Conservation (phyloP, 2,888 invertebrate genomes). For the Spisula solida region DNA sequence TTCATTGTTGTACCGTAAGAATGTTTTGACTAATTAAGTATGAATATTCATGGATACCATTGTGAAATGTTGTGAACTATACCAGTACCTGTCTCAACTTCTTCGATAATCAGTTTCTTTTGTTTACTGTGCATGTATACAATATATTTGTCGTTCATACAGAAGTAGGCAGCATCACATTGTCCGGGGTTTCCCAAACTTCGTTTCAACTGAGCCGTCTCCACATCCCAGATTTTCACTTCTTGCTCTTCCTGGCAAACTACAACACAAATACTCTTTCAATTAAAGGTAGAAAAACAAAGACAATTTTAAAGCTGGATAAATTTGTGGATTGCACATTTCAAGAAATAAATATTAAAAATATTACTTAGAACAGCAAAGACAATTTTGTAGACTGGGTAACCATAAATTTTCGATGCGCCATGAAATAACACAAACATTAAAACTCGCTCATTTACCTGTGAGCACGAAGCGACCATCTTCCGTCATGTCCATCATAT, state of each 20-base stretch:
- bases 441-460: slow-evolving; percentile 48
- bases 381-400: too few species aligned
- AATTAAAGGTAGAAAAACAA: neutral
- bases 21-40: too few species aligned
- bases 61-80: too few species aligned
- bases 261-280: slow-evolving; percentile 28
- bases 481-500: slow-evolving; percentile 72
- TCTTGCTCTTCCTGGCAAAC: slow-evolving; percentile 59
- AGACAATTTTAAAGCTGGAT: too few species aligned
- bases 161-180: slow-evolving; percentile 57
- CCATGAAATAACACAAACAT: too few species aligned
- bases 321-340: too few species aligned
- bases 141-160: slow-evolving; percentile 55
- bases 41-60: too few species aligned
- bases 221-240: slow-evolving; percentile 60
- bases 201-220: slow-evolving; percentile 44
- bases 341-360: too few species aligned
- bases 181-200: slow-evolving; percentile 48
- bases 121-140: slow-evolving; percentile 25
- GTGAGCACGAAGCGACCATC: slow-evolving; percentile 73
- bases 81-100: slow-evolving; percentile 48
- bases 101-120: slow-evolving; percentile 17
- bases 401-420: too few species aligned
- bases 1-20: too few species aligned
- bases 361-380: too few species aligned